Conservation (phyloP, 2,113 vertebrate genomes). For the Nipponia nippon region DNA sequence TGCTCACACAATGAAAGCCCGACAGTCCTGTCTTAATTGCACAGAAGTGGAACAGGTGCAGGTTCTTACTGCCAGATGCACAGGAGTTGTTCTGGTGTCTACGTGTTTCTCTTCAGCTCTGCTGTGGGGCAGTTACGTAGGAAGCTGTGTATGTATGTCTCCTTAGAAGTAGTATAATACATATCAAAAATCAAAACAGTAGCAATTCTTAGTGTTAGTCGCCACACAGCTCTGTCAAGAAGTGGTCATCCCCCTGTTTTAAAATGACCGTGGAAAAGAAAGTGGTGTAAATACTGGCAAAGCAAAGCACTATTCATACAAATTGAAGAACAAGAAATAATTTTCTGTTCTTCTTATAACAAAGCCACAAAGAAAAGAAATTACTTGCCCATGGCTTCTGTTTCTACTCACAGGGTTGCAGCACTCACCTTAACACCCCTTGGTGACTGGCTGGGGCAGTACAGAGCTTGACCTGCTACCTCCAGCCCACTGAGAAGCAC, state of each 20-base stretch:
- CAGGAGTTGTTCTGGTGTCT: neutral
- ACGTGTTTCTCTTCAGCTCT: neutral
- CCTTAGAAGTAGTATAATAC: neutral
- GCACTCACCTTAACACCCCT: accelerated
- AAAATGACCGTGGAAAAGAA: neutral
- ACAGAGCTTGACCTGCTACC: neutral
- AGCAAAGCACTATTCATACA: neutral
- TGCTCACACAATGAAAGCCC: neutral
- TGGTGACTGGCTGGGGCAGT: neutral
- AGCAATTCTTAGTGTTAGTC: neutral
- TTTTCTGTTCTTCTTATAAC: neutral
- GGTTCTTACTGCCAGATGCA: neutral
- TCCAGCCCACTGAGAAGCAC: neutral
- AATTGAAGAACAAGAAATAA: neutral
- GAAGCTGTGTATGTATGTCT: accelerated
- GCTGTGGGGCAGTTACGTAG: neutral
- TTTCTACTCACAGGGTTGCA: neutral
- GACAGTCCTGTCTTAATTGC: neutral
- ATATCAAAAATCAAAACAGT: neutral
- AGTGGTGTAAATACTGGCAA: neutral
- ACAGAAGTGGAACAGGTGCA: neutral
- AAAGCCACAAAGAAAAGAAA: neutral
- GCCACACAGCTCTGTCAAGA: neutral
- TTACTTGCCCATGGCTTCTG: too few species aligned
- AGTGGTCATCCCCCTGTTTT: neutral